Percentiles rank a stretch among this genome's conserved stretches.
phyloP scores from a whole-genome alignment of 2,888 invertebrate species.

The Vandiemenella viatica region DNA sequence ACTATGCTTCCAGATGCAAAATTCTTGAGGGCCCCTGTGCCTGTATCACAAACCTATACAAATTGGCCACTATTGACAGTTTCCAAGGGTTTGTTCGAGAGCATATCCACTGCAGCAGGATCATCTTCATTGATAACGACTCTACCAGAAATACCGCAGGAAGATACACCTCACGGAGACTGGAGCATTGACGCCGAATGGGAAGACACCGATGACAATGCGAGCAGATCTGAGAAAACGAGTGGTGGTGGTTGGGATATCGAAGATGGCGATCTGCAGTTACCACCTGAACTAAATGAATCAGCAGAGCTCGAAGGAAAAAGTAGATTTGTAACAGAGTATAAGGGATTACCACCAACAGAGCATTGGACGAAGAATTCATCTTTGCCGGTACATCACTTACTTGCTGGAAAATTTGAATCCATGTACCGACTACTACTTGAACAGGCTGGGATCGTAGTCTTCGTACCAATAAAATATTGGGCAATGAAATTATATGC shows the following conservation, averaged over 20 bases:
- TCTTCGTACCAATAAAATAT: background rate
- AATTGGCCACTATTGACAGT: conserved; percentile 96
- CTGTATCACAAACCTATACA: conserved; percentile 75
- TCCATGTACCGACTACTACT: background rate
- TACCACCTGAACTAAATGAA: conserved; percentile 67
- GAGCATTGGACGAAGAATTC: background rate
- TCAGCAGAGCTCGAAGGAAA: conserved; percentile 38
- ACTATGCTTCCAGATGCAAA: conserved; percentile 57
- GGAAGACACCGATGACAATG: conserved; percentile 54
- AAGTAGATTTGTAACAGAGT: conserved; percentile 73
- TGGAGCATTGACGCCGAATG: conserved; percentile 78
- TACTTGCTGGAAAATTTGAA: background rate
- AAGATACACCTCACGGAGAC: conserved; percentile 44
- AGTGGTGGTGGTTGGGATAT: conserved; percentile 91
- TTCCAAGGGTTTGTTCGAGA: conserved; percentile 47
- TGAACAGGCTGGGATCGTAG: background rate
- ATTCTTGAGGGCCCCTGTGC: conserved; percentile 73
- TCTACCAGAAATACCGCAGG: conserved; percentile 39
- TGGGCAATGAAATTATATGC: background rate
- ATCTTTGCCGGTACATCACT: background rate
- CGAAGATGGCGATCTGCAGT: conserved; percentile 87
- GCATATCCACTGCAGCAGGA: conserved; percentile 36
- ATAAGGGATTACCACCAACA: conserved; percentile 65
- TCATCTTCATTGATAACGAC: conserved; percentile 22
- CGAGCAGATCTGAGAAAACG: conserved; percentile 37